Conservation (phyloP, 2,888 invertebrate species). For the Nysson spinosus region DNA sequence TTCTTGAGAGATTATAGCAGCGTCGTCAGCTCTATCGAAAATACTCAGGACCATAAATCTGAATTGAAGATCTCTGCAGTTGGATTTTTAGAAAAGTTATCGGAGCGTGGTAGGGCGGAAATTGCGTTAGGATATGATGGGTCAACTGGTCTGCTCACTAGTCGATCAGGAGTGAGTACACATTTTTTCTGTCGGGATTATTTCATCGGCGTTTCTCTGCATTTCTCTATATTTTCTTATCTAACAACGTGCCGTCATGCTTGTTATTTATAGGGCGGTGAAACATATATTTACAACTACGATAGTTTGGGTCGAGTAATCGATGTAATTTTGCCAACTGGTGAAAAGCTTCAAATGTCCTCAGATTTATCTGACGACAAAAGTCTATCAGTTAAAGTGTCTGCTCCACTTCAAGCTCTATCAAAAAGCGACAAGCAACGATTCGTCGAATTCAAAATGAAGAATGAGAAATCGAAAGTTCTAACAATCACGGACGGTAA, state of each 20-base stretch:
- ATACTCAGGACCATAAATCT: constrained; percentile 95
- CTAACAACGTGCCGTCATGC: too few relatives aligned
- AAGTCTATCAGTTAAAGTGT: constrained; percentile 86
- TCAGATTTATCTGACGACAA: constrained; percentile 88
- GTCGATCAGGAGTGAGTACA: constrained; percentile 85
- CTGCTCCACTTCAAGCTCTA: constrained; percentile 81
- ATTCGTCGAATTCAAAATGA: constrained; percentile 80
- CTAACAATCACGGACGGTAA: constrained; percentile 84
- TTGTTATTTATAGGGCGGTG: constrained; percentile 83
- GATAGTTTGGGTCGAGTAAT: constrained; percentile 92
- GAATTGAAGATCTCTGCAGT: constrained; percentile 95
- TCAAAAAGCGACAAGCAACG: constrained; percentile 79
- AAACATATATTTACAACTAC: constrained; percentile 94
- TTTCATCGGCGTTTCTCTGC: neutral
- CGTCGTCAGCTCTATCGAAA: constrained; percentile 95
- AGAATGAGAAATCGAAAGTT: constrained; percentile 83
- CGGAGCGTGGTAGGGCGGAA: constrained; percentile 92
- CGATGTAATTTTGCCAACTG: constrained; percentile 92
- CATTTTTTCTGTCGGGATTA: neutral
- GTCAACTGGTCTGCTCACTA: constrained; percentile 90
- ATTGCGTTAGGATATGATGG: constrained; percentile 95
- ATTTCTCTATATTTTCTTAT: neutral
- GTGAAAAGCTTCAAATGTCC: constrained; percentile 89
- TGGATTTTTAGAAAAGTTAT: constrained; percentile 91
- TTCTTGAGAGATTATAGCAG: constrained; percentile 94